These are phyloP conservation scores for Falco novaeseelandiae DNA, from an alignment of 2,797 vertebrate species.

Conservation along the genomic window DNA sequence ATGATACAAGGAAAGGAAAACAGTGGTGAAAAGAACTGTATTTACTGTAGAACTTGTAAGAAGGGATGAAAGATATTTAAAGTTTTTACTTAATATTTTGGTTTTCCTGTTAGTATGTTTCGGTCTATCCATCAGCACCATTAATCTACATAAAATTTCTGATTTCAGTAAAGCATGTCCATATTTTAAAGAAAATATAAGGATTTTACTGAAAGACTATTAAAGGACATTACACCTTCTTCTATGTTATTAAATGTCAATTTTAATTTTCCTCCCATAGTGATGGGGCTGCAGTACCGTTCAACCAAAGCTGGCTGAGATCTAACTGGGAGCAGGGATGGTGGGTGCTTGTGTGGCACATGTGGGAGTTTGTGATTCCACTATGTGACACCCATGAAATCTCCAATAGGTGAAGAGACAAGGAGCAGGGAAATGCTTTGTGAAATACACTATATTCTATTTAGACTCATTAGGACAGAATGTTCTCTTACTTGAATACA, in stretches of 20 bases:
- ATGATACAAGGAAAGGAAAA: not conserved
- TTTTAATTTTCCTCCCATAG: not conserved
- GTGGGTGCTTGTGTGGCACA: not conserved
- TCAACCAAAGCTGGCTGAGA: not conserved
- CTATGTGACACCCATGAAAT: not conserved
- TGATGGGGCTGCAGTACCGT: rapidly evolving
- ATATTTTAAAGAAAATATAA: not conserved
- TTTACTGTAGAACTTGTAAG: not conserved
- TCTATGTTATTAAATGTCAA: not conserved
- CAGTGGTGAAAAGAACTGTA: not conserved
- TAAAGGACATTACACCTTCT: not conserved
- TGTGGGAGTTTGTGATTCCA: not conserved
- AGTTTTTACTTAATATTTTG: not conserved
- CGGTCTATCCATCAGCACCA: not conserved
- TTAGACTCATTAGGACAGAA: not conserved
- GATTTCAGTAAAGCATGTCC: not conserved
- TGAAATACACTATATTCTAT: not conserved
- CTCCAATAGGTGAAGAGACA: not conserved
- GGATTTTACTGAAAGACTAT: not conserved
- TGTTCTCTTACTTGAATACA: not conserved
- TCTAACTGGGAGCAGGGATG: rapidly evolving
- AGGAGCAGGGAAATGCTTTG: not conserved
- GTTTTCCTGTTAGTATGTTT: not conserved
- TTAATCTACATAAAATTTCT: not conserved
- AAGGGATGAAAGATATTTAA: not conserved